These are phyloP conservation scores for Maccullochella peelii DNA, from an alignment of 2,113 vertebrate genomes.

Conservation along the genomic window DNA sequence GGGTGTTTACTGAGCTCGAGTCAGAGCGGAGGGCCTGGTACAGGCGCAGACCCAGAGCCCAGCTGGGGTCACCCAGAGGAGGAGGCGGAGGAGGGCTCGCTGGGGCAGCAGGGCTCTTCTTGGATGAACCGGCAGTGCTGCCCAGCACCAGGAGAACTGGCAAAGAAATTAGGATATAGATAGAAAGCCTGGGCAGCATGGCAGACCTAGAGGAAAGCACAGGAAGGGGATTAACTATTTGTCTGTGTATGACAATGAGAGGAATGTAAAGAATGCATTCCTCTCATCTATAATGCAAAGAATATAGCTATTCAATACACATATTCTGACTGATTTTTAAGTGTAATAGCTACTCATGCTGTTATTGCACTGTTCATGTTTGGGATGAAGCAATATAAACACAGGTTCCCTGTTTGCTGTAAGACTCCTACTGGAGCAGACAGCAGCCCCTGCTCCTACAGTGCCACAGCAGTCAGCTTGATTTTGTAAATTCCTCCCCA, in stretches of 20 bases:
- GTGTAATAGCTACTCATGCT: conserved; percentile 1
- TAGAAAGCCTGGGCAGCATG: conserved; percentile 64
- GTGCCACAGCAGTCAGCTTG: conserved; percentile 47
- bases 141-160: conserved; percentile 52
- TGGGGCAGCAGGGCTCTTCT: conserved; percentile 19
- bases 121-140: conserved; percentile 28
- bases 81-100: conserved; percentile 5
- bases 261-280: not conserved
- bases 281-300: not conserved
- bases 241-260: conserved; percentile 5
- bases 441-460: conserved; percentile 30
- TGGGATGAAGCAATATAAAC: conserved; percentile 46
- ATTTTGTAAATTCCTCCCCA: conserved; percentile 64
- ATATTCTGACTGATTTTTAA: not conserved
- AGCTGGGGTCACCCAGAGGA: conserved; percentile 69
- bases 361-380: conserved; percentile 35
- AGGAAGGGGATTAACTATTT: not conserved
- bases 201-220: conserved; percentile 47
- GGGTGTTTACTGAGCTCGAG: conserved; percentile 50
- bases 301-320: not conserved
- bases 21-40: conserved; percentile 65
- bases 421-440: conserved; percentile 28
- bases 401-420: conserved; percentile 22
- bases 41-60: conserved; percentile 76
- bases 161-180: conserved; percentile 47